phyloP scores from a whole-genome alignment of 1,140 invertebrate species.

The Delia radicum region DNA sequence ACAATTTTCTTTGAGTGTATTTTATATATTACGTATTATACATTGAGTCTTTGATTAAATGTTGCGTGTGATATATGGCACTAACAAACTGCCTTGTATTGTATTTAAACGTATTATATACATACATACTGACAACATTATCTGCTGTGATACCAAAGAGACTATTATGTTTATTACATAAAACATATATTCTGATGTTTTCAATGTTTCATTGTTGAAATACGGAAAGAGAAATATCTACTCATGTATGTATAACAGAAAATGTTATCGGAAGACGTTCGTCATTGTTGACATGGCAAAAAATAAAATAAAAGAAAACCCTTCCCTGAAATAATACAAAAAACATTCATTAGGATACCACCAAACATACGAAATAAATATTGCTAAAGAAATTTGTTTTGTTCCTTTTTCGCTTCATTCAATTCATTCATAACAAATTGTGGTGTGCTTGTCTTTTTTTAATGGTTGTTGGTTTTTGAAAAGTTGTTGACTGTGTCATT shows the following conservation, averaged over 20 bases:
- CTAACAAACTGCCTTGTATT: neutral
- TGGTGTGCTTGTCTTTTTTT: neutral
- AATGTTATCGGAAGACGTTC: slow-evolving; percentile 30
- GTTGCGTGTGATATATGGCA: slow-evolving; percentile 29
- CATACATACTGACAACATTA: neutral
- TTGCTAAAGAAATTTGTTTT: neutral
- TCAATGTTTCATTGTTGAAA: neutral
- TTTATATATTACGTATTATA: neutral
- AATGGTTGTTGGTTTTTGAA: neutral
- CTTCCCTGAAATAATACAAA: neutral
- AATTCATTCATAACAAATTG: slow-evolving; percentile 10
- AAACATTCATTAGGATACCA: neutral
- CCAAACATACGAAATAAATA: neutral
- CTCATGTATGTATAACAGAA: neutral
- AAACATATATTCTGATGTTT: neutral
- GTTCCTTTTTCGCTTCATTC: neutral
- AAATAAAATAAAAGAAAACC: neutral
- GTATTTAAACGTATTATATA: neutral
- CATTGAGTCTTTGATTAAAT: slow-evolving; percentile 27
- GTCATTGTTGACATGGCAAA: slow-evolving; percentile 11
- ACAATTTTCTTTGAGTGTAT: slow-evolving; percentile 1
- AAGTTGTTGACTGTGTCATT: slow-evolving; percentile 22
- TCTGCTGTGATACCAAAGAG: neutral
- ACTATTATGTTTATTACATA: slow-evolving; percentile 24
- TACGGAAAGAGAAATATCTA: too few relatives aligned